Evolutionary conservation across 1,140 invertebrate species (phyloP).

Genomic region (Laupala kohalensis): DNA sequence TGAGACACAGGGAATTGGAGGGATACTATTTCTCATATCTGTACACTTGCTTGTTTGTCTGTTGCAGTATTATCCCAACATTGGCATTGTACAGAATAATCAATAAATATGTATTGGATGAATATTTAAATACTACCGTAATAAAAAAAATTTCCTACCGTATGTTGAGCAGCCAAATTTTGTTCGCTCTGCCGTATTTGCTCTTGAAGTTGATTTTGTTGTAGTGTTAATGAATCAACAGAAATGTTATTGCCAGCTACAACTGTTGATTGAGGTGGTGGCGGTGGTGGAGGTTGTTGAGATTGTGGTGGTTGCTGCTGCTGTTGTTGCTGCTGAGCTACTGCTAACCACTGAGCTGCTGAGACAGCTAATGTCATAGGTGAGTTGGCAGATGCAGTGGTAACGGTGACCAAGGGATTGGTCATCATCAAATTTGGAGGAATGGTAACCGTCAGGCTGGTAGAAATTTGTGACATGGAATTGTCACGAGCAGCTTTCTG

Average conservation of each 20-base stretch:
- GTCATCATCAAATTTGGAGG: conserved; percentile 9
- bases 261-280: background rate
- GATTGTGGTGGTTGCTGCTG: background rate
- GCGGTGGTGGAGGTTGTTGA: conserved; percentile 1
- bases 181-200: conserved; percentile 89
- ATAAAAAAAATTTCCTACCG: too few relatives aligned
- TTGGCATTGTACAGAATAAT: too few relatives aligned
- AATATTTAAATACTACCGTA: too few relatives aligned
- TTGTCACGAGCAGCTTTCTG: conserved; percentile 23
- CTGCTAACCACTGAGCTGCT: conserved; percentile 15
- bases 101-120: too few relatives aligned
- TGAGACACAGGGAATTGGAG: too few relatives aligned
- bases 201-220: conserved; percentile 72
- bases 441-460: background rate
- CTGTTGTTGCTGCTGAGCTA: conserved; percentile 11
- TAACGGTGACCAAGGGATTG: conserved; percentile 2
- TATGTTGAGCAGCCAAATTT: conserved; percentile 86
- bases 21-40: too few relatives aligned
- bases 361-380: conserved; percentile 10
- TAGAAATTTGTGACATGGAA: background rate
- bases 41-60: too few relatives aligned
- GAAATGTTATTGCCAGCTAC: conserved; percentile 13
- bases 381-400: background rate
- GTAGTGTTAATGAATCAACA: conserved; percentile 38
- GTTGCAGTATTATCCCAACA: too few relatives aligned